Conservation (phyloP, 2,888 invertebrate species). For the Ectemnius continuus region DNA sequence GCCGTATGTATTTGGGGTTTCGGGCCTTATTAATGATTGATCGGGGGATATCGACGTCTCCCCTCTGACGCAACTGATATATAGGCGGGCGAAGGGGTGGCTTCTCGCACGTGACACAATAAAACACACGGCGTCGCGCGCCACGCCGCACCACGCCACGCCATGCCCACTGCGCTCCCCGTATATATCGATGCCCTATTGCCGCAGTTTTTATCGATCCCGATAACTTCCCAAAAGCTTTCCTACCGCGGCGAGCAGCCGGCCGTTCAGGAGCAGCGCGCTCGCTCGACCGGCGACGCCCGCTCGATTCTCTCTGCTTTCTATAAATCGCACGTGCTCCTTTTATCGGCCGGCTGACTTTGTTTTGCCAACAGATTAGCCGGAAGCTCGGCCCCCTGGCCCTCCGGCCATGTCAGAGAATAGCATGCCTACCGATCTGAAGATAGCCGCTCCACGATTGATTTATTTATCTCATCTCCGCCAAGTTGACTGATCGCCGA, state of each 20-base stretch:
- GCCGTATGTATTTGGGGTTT: slow-evolving; percentile 76
- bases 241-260: too few species aligned
- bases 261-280: not conserved
- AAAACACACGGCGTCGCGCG: slow-evolving; percentile 61
- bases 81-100: slow-evolving; percentile 60
- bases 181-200: slow-evolving; percentile 60
- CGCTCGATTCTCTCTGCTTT: slow-evolving; percentile 53
- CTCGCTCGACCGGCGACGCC: slow-evolving; percentile 12
- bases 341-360: slow-evolving; percentile 40
- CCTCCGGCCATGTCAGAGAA: slow-evolving; percentile 13
- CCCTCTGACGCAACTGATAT: slow-evolving; percentile 76
- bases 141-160: slow-evolving; percentile 8
- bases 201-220: slow-evolving; percentile 69
- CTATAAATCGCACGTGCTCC: slow-evolving; percentile 61
- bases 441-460: slow-evolving; percentile 37
- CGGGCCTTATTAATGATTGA: slow-evolving; percentile 78
- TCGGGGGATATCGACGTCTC: slow-evolving; percentile 77
- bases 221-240: slow-evolving; percentile 59
- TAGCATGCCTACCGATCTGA: slow-evolving; percentile 24
- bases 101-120: slow-evolving; percentile 76
- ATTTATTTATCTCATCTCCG: slow-evolving; percentile 33
- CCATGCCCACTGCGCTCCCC: slow-evolving; percentile 6
- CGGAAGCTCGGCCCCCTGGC: slow-evolving; percentile 32
- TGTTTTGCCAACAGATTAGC: slow-evolving; percentile 63
- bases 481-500: slow-evolving; percentile 1